Evolutionary conservation across 2,797 vertebrate species (phyloP).

Genomic region (Phalanger gymnotis): DNA sequence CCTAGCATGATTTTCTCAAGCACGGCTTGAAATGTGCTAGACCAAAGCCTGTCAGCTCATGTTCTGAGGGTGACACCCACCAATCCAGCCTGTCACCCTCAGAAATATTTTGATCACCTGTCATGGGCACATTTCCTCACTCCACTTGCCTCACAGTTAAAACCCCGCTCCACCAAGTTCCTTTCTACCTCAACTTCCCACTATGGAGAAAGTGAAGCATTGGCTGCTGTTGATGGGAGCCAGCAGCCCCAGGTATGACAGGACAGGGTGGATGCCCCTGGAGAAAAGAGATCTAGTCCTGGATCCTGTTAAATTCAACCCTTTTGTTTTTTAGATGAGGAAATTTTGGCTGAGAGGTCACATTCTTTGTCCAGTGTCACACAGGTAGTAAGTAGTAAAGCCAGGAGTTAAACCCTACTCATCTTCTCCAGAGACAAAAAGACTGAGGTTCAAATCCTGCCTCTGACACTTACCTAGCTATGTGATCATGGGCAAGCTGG

Average conservation of each 20-base stretch:
- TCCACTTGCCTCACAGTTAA: conserved; percentile 39
- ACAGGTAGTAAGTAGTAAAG: neutral
- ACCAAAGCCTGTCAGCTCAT: conserved; percentile 67
- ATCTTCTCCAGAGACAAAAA: neutral
- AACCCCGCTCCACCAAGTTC: neutral
- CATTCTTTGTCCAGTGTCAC: neutral
- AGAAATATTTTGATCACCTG: conserved; percentile 59
- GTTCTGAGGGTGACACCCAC: conserved; percentile 64
- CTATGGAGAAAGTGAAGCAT: neutral
- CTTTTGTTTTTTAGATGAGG: neutral
- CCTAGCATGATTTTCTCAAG: conserved; percentile 61
- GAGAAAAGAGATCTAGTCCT: neutral
- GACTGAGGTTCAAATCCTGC: neutral
- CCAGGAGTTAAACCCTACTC: too few species aligned
- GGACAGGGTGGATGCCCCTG: neutral
- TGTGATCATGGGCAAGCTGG: neutral
- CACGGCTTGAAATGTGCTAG: conserved; percentile 60
- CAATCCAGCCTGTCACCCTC: conserved; percentile 54
- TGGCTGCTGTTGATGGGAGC: neutral
- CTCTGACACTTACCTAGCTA: neutral
- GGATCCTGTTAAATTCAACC: neutral
- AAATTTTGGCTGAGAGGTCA: neutral
- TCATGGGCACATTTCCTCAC: conserved; percentile 51
- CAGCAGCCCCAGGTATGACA: neutral
- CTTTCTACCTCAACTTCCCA: neutral